Percentiles rank a stretch among this genome's conserved stretches.
These are phyloP conservation scores for Nephrocerus scutellatus DNA, from an alignment of 2,888 invertebrate species.

Conservation along the genomic window DNA sequence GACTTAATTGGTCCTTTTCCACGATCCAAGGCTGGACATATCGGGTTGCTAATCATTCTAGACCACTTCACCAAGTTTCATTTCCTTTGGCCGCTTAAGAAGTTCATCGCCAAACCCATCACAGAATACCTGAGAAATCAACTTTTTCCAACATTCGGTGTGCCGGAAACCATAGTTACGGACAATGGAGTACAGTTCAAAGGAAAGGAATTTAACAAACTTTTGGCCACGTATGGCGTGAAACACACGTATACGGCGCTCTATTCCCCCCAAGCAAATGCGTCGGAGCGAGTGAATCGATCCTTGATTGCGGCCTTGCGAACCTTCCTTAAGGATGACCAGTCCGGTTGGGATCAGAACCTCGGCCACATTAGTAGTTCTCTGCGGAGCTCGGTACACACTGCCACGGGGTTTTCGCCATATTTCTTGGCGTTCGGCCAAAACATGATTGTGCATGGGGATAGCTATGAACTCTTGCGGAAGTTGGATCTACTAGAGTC, in stretches of 20 bases:
- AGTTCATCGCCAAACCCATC: slow-evolving; percentile 1
- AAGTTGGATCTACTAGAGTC: no score
- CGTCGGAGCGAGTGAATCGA: slow-evolving; percentile 6
- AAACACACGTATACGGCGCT: slow-evolving; percentile 6
- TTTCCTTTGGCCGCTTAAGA: slow-evolving; percentile 6
- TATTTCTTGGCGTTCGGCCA: slow-evolving; percentile 8
- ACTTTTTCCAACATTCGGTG: slow-evolving; percentile 24
- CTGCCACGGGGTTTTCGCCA: slow-evolving; percentile 4
- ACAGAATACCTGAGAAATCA: slow-evolving; percentile 11
- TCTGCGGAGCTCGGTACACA: slow-evolving; percentile 4
- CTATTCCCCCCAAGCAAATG: slow-evolving; percentile 8
- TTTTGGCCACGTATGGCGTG: slow-evolving; percentile 4
- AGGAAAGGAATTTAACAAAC: not conserved
- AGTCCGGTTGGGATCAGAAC: not conserved
- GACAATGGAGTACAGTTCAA: slow-evolving; percentile 8
- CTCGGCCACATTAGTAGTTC: slow-evolving; percentile 4
- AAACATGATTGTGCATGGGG: not conserved
- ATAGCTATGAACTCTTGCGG: not conserved
- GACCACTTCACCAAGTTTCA: slow-evolving; percentile 10
- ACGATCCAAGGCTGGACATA: slow-evolving; percentile 9
- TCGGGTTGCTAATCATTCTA: slow-evolving; percentile 4
- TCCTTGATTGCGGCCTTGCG: slow-evolving; percentile 5
- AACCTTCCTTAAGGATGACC: slow-evolving; percentile 1
- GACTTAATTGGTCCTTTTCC: slow-evolving; percentile 15
- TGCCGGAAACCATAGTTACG: slow-evolving; percentile 16